Percentiles rank a stretch among this genome's conserved stretches.
Evolutionary conservation across 2,888 invertebrate genomes (phyloP).

Genomic region (Oscheius sp.): DNA sequence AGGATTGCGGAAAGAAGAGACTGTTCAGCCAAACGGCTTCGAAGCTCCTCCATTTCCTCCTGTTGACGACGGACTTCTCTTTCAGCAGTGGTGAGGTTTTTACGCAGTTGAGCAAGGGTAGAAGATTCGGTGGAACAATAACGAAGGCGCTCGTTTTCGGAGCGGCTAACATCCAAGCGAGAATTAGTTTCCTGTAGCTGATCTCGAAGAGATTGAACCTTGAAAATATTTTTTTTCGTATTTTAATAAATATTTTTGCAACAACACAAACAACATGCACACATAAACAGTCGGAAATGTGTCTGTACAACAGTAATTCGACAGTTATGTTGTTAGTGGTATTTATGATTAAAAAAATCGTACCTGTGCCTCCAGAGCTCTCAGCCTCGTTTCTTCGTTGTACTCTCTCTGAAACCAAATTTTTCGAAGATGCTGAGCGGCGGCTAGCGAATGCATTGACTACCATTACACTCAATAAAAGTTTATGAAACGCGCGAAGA

Average conservation of each 20-base stretch:
- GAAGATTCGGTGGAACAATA: constrained; percentile 30
- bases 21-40: constrained; percentile 16
- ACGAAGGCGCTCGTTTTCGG: constrained; percentile 59
- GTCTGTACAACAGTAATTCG: no score
- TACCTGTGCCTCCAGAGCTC: constrained; percentile 31
- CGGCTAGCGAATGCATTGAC: not conserved
- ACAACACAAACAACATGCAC: no score
- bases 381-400: constrained; percentile 20
- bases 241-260: no score
- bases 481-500: constrained; percentile 17
- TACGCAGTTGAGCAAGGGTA: constrained; percentile 50
- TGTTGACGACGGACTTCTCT: constrained; percentile 59
- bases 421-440: not conserved
- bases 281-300: not conserved
- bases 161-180: constrained; percentile 46
- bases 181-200: constrained; percentile 61
- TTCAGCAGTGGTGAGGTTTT: constrained; percentile 60
- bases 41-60: constrained; percentile 55
- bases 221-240: constrained; percentile 9
- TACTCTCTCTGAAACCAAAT: constrained; percentile 28
- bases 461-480: constrained; percentile 30
- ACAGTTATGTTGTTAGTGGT: no score
- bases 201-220: constrained; percentile 63
- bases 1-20: constrained; percentile 39
- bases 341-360: no score